Conservation (phyloP, 1,140 invertebrate species). For the Aleiodes sp. region DNA sequence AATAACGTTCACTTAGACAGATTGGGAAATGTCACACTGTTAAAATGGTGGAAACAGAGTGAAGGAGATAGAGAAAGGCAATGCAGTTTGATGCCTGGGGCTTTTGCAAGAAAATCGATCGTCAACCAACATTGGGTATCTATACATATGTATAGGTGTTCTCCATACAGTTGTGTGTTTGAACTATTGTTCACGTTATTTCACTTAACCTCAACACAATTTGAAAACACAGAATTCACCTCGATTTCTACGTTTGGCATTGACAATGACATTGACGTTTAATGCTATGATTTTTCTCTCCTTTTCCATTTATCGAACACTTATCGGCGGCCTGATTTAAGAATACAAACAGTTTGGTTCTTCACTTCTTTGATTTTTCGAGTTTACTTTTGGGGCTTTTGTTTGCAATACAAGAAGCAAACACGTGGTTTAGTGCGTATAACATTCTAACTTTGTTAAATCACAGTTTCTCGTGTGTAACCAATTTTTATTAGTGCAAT, state of each 20-base stretch:
- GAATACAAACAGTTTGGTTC: too few species aligned
- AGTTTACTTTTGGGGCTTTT: too few species aligned
- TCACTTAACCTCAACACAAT: background rate
- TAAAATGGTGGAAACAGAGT: background rate
- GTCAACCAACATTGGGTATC: background rate
- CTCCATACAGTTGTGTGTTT: background rate
- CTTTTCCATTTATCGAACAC: background rate
- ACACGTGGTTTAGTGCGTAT: too few species aligned
- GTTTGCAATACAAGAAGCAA: too few species aligned
- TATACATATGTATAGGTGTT: background rate
- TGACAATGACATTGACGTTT: conserved; percentile 1
- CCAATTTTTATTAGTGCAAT: too few species aligned
- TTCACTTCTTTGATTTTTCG: too few species aligned
- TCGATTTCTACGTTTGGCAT: background rate
- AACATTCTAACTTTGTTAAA: too few species aligned
- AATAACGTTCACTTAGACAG: conserved; percentile 1
- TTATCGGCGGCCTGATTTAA: background rate
- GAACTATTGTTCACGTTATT: background rate
- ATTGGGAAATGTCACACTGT: conserved; percentile 4
- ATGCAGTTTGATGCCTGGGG: background rate
- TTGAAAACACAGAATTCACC: background rate
- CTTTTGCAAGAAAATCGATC: background rate
- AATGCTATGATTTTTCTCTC: background rate
- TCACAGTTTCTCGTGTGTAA: too few species aligned
- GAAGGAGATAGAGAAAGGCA: background rate